phyloP scores from a whole-genome alignment of 2,888 invertebrate species.

The Alloscopus bannaensis region DNA sequence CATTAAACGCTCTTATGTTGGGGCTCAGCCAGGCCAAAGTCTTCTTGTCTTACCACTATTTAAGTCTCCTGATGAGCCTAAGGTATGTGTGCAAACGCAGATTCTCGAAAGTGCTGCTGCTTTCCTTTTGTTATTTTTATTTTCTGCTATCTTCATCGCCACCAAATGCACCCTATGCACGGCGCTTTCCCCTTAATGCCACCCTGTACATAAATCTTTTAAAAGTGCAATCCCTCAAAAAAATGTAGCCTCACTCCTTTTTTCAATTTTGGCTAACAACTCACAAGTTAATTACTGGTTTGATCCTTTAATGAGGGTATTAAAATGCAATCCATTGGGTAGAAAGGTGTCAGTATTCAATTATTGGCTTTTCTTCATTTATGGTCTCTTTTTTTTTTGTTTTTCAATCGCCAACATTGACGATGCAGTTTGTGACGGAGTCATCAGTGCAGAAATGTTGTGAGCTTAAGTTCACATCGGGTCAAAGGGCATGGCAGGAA shows the following conservation, averaged over 20 bases:
- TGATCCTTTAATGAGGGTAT: constrained; percentile 46
- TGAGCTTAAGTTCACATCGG: constrained; percentile 71
- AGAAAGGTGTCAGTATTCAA: constrained; percentile 19
- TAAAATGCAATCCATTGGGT: constrained; percentile 56
- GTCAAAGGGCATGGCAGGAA: constrained; percentile 71
- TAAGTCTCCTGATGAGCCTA: constrained; percentile 70
- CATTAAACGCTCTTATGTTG: constrained; percentile 71
- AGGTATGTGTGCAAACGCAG: constrained; percentile 55
- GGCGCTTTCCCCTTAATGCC: too few relatives aligned
- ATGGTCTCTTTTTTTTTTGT: constrained; percentile 27
- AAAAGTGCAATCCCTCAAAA: neutral
- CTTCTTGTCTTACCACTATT: constrained; percentile 71
- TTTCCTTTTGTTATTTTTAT: constrained; percentile 26
- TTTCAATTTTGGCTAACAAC: constrained; percentile 1
- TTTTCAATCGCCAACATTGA: too few relatives aligned
- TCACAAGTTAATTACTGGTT: constrained; percentile 32
- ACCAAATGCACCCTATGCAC: too few relatives aligned
- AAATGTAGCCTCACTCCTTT: constrained; percentile 25
- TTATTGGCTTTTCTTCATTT: constrained; percentile 29
- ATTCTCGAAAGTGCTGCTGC: neutral
- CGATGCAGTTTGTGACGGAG: constrained; percentile 71
- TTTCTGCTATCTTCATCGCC: neutral
- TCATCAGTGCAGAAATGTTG: constrained; percentile 72
- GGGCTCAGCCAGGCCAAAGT: constrained; percentile 73
- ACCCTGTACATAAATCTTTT: constrained; percentile 5